Base-by-base conservation (phyloP, 2,888 invertebrate genomes). In the Alitta virens region DNA sequence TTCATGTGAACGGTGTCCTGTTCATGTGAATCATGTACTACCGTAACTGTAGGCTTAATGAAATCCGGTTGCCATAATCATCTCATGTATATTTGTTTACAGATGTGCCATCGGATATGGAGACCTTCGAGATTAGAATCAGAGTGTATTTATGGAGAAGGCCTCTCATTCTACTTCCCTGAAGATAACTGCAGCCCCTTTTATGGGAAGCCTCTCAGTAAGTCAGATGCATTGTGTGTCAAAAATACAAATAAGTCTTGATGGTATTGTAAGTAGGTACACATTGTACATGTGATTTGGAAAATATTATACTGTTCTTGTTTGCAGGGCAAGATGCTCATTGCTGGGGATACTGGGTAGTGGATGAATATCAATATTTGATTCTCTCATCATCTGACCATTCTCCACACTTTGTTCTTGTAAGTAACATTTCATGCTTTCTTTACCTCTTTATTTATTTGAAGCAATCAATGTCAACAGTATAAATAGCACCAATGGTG, bases 71-170 rank as follows among this genome's bases (percentile, higher is more conserved):
- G 33, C 12, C n/a, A n/a, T 33, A 33, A 33, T 33, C 12, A 7
- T 33, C 12, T 33, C 33, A 33, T 33, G 21, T 46, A 40, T 12
- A 5, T 54, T 54, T 38, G 9, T 16, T 54, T 54, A 1, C 53
- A 60, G 60, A 46, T 52, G 49, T 60, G 60, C 21, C 43, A 51
- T 25, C 26, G 46, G 7, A 53, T 60, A 16, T 60, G 60, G 60
- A n/a, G 60, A 21, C 60, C 60, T 14, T 60, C 60, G 12, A 21
- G 76, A 51, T 65, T 77, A 56, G 77, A 77, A 61, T 73, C 71
- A 46, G 76, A 77, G 56, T 77, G 77, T 60, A 63, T 74, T 2
- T 69, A 64, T 2, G 77, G 77, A 9, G 77, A 77, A 56, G 77
- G 75, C 0, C 66, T 75, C 26, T 64, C 59, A 9, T 72, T 77